Conservation (phyloP, 2,888 invertebrate species). For the Mactromeris polynyma region DNA sequence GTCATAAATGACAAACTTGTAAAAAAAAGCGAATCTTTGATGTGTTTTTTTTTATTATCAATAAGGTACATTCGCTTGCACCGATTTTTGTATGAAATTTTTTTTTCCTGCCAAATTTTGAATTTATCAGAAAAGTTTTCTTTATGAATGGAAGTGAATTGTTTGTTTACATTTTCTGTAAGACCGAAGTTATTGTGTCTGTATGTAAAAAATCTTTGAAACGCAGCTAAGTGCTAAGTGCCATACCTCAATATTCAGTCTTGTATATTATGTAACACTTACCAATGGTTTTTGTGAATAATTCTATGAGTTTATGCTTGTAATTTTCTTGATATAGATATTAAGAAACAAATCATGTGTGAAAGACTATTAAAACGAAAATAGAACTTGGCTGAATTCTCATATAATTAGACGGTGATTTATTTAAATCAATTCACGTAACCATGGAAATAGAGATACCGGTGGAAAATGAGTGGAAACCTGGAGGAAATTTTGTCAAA, state of each 20-base stretch:
- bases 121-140: not conserved
- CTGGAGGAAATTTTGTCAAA: conserved; percentile 56
- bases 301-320: not conserved
- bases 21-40: not conserved
- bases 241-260: no score
- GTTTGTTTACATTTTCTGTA: not conserved
- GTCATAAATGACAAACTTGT: not conserved
- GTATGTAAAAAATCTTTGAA: not conserved
- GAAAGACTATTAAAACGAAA: not conserved
- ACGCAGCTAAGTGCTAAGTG: no score
- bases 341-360: not conserved
- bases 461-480: conserved; percentile 45
- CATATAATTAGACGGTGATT: not conserved
- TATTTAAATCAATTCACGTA: not conserved
- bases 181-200: not conserved
- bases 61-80: not conserved
- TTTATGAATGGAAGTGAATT: not conserved
- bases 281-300: no score
- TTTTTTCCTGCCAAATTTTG: not conserved
- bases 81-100: not conserved
- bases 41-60: not conserved
- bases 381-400: not conserved
- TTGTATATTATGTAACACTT: no score
- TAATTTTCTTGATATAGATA: not conserved
- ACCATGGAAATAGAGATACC: conserved; percentile 30